A percentile compares a stretch with the other conserved stretches of the same genome.
phyloP scores from a whole-genome alignment of 2,888 invertebrate genomes.

The Cremastinae sp. region DNA sequence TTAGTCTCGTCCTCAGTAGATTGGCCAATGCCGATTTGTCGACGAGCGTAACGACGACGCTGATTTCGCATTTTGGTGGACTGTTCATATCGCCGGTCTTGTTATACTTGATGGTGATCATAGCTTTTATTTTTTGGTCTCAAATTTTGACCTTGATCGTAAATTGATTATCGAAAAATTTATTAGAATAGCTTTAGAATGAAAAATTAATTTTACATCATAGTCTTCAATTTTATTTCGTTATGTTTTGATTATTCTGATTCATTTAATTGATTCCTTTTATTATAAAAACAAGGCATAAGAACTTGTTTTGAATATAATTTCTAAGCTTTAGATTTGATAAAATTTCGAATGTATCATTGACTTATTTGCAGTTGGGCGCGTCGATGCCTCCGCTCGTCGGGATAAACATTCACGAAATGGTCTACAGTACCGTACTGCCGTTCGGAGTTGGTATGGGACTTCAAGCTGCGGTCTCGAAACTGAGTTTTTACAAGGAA shows the following conservation, averaged over 20 bases:
- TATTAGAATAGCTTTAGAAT: too few species aligned
- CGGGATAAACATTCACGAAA: constrained; percentile 75
- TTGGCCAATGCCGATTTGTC: constrained; percentile 75
- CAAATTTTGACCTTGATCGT: too few species aligned
- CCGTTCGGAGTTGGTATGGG: constrained; percentile 74
- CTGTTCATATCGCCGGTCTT: constrained; percentile 76
- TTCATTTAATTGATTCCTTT: too few species aligned
- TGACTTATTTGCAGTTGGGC: constrained; percentile 69
- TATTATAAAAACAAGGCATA: too few species aligned
- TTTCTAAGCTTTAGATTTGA: too few species aligned
- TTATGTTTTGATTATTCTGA: too few species aligned
- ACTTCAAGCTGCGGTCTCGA: constrained; percentile 65
- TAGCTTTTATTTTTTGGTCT: not conserved
- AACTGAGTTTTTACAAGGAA: constrained; percentile 62
- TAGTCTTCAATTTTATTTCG: not conserved
- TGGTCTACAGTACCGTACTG: constrained; percentile 74
- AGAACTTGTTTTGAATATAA: too few species aligned
- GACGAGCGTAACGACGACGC: constrained; percentile 75
- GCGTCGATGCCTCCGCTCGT: constrained; percentile 75
- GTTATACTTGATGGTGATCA: constrained; percentile 75
- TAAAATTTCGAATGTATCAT: not conserved
- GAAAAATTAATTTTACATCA: too few species aligned
- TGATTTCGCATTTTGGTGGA: constrained; percentile 75
- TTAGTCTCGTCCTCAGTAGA: constrained; percentile 75
- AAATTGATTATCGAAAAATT: too few species aligned